Base-by-base conservation (phyloP, 2,888 invertebrate species). In the Rambutsinella grinnellia region DNA sequence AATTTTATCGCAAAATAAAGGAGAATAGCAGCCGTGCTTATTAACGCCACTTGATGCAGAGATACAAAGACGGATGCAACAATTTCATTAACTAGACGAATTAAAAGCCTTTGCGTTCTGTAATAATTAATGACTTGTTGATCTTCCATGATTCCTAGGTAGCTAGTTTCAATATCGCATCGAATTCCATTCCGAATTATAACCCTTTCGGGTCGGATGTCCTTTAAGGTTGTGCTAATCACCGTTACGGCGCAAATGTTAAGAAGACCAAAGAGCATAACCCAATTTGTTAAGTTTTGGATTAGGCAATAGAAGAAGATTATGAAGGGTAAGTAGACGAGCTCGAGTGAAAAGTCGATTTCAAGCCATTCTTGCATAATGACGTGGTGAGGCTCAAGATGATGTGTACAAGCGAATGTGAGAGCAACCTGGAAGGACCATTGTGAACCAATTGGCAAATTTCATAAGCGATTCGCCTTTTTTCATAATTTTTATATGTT, bases 1-100 rank as follows among this genome's bases (percentile, higher is more conserved):
- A 36, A 71, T 19, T 27, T 49, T 1, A 71, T 71, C 2, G 49
- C 63, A 63, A 71, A 63, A 44, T 21, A 71, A 1, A 23, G 13
- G 51, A 71, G 21, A 10, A 57, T 51, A 0, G 51, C 19, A 13
- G 27, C 2, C 6, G 58, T 44, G 0, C 56, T 62, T 0, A 71
- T 36, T 36, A 44, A 57, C 13, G 28, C 63, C 1, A 65, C 63
- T 6, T 63, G 57, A 3, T 71, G 71, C 1, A 57, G 2, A 2
- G 71, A 63, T 0, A 71, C n/a, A 0, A 19, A 13, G 0, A 57
- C 19, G 1, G 57, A 54, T 0, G 36, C 58, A 0, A 71, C 0
- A 15, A 71, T 63, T 2, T 71, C 51, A 24, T 71, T 71, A 8
- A 65, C 15, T 0, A 56, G 24, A 8, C n/a, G 46, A 15, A 49